A percentile compares a stretch with the other conserved stretches of the same genome.
These are phyloP conservation scores for Coenonympha glycerion DNA, from an alignment of 2,888 invertebrate genomes.

Conservation along the genomic window DNA sequence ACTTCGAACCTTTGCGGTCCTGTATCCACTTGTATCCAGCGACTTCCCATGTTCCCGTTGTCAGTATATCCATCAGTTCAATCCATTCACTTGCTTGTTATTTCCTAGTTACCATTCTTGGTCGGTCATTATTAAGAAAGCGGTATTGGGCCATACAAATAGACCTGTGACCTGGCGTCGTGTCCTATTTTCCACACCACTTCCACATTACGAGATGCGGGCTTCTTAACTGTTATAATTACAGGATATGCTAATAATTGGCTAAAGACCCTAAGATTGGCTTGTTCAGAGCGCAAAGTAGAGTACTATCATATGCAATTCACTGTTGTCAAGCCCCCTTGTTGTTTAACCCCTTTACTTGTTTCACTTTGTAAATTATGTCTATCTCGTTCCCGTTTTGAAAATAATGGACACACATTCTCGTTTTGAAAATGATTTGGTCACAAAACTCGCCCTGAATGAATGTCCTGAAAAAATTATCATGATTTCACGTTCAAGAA, in stretches of 20 bases:
- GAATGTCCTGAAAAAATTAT: no score
- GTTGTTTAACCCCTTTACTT: background rate
- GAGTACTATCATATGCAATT: background rate
- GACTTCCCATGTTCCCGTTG: no score
- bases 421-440: no score
- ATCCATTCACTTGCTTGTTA: background rate
- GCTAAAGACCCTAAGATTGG: conserved; percentile 38
- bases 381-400: no score
- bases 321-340: background rate
- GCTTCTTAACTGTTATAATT: conserved; percentile 41
- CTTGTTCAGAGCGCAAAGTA: conserved; percentile 1
- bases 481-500: no score
- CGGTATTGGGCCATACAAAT: background rate
- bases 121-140: conserved; percentile 5
- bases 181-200: conserved; percentile 14
- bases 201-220: conserved; percentile 45
- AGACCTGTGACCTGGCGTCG: conserved; percentile 27
- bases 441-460: no score
- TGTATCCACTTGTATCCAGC: no score
- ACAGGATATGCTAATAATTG: conserved; percentile 72
- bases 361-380: no score
- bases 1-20: no score
- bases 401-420: no score
- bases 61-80: no score
- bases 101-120: background rate